These are phyloP conservation scores for Stomorhina lunata DNA, from an alignment of 2,888 invertebrate species.

Conservation along the genomic window DNA sequence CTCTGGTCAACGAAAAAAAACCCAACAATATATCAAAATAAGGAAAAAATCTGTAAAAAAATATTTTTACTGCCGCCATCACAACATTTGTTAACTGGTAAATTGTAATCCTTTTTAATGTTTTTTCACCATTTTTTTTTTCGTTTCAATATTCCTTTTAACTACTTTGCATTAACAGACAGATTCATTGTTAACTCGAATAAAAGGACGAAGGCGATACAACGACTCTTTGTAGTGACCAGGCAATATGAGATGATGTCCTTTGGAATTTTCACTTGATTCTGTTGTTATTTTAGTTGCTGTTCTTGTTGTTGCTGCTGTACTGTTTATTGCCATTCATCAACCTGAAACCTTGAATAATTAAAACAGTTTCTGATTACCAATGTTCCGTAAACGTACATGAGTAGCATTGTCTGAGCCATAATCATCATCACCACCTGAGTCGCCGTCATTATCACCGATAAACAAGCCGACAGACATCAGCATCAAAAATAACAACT, in stretches of 20 bases:
- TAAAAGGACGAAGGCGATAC: background rate
- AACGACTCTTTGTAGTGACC: conserved; percentile 39
- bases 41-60: background rate
- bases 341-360: conserved; percentile 79
- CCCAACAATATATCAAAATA: background rate
- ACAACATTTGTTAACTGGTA: conserved; percentile 34
- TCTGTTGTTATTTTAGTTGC: conserved; percentile 34
- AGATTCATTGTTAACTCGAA: conserved; percentile 49
- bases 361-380: conserved; percentile 79
- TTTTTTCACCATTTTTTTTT: conserved; percentile 1
- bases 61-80: background rate
- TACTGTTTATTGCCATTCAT: conserved; percentile 75
- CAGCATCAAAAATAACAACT: background rate
- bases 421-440: background rate
- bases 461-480: background rate
- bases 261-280: background rate
- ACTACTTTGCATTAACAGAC: conserved; percentile 38
- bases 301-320: conserved; percentile 37
- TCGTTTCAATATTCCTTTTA: conserved; percentile 18
- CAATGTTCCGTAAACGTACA: conserved; percentile 69
- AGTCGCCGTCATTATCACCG: conserved; percentile 30
- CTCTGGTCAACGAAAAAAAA: background rate
- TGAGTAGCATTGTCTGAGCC: conserved; percentile 2
- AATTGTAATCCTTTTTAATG: conserved; percentile 41
- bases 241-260: conserved; percentile 31